Evolutionary conservation across 2,797 vertebrate genomes (phyloP).

Genomic region (Australoheros facetus): DNA sequence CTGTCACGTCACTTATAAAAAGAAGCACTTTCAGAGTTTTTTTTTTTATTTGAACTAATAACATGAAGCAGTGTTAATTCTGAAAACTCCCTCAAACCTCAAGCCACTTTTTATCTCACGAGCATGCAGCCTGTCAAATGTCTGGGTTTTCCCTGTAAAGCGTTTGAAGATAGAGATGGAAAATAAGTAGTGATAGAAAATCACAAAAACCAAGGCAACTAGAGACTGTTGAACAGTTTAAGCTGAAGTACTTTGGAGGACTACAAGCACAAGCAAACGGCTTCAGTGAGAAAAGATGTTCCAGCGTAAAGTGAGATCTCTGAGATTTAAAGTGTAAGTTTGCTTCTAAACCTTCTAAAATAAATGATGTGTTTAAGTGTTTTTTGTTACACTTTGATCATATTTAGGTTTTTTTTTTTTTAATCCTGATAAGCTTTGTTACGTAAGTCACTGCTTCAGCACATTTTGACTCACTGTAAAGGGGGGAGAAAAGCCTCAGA

Average conservation of each 20-base stretch:
- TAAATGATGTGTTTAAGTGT: not conserved
- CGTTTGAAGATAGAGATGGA: conserved; percentile 56
- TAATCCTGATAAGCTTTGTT: not conserved
- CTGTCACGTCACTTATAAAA: not conserved
- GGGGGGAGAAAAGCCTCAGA: not conserved
- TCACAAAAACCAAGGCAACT: conserved; percentile 14
- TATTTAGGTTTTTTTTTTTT: not conserved
- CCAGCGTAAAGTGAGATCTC: not conserved
- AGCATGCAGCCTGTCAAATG: not conserved
- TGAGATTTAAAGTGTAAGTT: conserved; percentile 24
- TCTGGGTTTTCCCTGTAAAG: conserved; percentile 65
- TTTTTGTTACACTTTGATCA: not conserved
- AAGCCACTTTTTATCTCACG: conserved; percentile 40
- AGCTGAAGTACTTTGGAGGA: not conserved
- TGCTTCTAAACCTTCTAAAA: not conserved
- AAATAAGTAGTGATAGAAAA: conserved; percentile 48
- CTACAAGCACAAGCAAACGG: conserved; percentile 3
- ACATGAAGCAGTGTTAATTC: not conserved
- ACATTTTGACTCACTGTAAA: conserved; percentile 2
- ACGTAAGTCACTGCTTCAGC: not conserved
- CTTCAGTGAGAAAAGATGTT: not conserved
- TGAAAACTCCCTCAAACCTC: conserved; percentile 19
- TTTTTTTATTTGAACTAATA: not conserved
- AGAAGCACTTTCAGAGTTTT: not conserved
- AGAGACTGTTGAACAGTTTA: not conserved